Evolutionary conservation across 2,888 invertebrate species (phyloP).

Genomic region (Apamea sordens): DNA sequence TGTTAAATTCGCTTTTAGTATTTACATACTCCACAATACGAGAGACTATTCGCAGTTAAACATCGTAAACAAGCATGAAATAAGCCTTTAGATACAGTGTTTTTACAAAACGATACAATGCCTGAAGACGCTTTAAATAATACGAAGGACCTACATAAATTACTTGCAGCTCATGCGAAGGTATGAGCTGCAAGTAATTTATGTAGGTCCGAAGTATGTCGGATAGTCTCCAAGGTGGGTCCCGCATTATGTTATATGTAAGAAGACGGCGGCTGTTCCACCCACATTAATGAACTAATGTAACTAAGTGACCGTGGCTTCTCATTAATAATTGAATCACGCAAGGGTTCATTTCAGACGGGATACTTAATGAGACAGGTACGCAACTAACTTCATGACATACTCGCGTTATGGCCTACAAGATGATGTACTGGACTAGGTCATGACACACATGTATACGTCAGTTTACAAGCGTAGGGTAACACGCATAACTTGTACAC

Average conservation of each 20-base stretch:
- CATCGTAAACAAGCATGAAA: slow-evolving; percentile 20
- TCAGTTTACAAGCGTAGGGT: slow-evolving; percentile 23
- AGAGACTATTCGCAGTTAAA: slow-evolving; percentile 25
- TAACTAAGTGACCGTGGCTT: slow-evolving; percentile 76
- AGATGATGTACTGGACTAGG: slow-evolving; percentile 51
- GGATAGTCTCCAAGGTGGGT: slow-evolving; percentile 55
- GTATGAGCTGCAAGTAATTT: slow-evolving; percentile 46
- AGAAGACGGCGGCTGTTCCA: slow-evolving; percentile 51
- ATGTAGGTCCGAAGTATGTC: slow-evolving; percentile 52
- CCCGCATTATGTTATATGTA: slow-evolving; percentile 60
- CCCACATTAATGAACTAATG: slow-evolving; percentile 72
- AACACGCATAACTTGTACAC: slow-evolving; percentile 31
- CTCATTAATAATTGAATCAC: slow-evolving; percentile 76
- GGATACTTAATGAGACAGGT: slow-evolving; percentile 71
- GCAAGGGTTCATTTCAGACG: slow-evolving; percentile 72
- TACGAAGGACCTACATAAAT: too few species aligned
- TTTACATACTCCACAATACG: slow-evolving; percentile 44
- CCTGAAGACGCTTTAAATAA: slow-evolving; percentile 25
- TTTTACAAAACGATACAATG: slow-evolving; percentile 28
- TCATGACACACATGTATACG: slow-evolving; percentile 26
- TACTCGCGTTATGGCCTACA: slow-evolving; percentile 61
- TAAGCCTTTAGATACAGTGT: slow-evolving; percentile 9
- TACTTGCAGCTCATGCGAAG: too few species aligned
- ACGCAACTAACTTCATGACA: slow-evolving; percentile 70
- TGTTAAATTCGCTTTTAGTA: slow-evolving; percentile 68